A percentile compares a stretch with the other conserved stretches of the same genome.
These are phyloP conservation scores for Gandaritis pyraliata DNA, from an alignment of 2,888 invertebrate species.

Conservation along the genomic window DNA sequence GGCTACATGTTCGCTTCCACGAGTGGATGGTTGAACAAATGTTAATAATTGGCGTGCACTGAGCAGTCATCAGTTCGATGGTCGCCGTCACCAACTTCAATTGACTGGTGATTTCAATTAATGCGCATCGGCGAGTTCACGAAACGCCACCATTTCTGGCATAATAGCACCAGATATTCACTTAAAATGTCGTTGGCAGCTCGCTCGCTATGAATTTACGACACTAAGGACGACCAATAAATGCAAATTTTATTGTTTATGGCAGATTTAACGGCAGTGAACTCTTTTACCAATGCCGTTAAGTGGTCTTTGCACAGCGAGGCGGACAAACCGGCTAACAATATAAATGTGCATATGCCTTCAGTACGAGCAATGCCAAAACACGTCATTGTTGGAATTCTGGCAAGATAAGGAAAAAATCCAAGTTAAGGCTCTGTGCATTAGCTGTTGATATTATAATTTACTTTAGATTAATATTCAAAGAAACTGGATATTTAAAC, in stretches of 20 bases:
- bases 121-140: constrained; percentile 70
- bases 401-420: neutral
- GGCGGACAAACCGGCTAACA: constrained; percentile 59
- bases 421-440: neutral
- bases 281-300: constrained; percentile 79
- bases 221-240: constrained; percentile 80
- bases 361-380: constrained; percentile 2
- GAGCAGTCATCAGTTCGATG: constrained; percentile 58
- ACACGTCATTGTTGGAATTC: neutral
- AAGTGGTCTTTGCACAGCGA: constrained; percentile 66
- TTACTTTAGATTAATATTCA: constrained; percentile 16
- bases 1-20: constrained; percentile 39
- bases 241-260: constrained; percentile 84
- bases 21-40: constrained; percentile 67
- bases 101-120: constrained; percentile 80
- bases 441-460: constrained; percentile 15
- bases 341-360: constrained; percentile 44
- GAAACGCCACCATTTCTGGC: constrained; percentile 65
- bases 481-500: constrained; percentile 36
- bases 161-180: constrained; percentile 74
- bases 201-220: constrained; percentile 77
- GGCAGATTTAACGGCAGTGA: constrained; percentile 79
- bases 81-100: constrained; percentile 67
- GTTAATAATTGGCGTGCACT: constrained; percentile 72
- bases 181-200: constrained; percentile 80